phyloP scores from a whole-genome alignment of 1,140 invertebrate genomes.

The Brachionus manjavacas region DNA sequence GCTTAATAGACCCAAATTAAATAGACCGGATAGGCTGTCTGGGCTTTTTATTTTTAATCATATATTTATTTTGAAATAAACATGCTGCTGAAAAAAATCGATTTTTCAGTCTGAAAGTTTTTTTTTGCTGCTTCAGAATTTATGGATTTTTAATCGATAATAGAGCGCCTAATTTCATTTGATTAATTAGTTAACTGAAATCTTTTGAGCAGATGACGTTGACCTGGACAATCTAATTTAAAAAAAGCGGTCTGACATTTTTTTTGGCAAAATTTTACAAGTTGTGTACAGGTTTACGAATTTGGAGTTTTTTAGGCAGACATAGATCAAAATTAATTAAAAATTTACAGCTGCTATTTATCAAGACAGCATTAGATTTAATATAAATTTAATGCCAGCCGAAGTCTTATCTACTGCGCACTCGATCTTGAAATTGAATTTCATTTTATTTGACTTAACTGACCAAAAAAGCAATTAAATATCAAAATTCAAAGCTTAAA shows the following conservation, averaged over 20 bases:
- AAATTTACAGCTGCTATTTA: background rate
- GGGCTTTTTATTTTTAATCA: constrained; percentile 10
- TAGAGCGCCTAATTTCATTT: background rate
- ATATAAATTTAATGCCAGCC: too few relatives aligned
- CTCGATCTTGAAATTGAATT: too few relatives aligned
- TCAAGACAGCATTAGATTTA: too few relatives aligned
- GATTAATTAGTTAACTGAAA: constrained; percentile 11
- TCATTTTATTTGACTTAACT: too few relatives aligned
- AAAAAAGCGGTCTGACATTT: background rate
- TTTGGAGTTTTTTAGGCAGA: background rate
- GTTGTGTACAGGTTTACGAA: background rate
- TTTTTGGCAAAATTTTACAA: background rate
- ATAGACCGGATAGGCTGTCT: background rate
- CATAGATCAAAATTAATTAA: background rate
- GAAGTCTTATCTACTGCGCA: too few relatives aligned
- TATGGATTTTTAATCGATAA: background rate
- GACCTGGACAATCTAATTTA: background rate
- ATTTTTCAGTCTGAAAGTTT: background rate
- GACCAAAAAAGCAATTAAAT: too few relatives aligned
- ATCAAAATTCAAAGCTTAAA: too few relatives aligned
- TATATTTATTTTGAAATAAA: constrained; percentile 23
- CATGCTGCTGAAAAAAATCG: background rate
- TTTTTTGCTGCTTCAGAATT: background rate
- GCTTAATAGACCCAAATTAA: constrained; percentile 29
- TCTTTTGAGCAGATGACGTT: background rate